Conservation (phyloP, 2,113 vertebrate species). For the Jaculus jaculus region DNA sequence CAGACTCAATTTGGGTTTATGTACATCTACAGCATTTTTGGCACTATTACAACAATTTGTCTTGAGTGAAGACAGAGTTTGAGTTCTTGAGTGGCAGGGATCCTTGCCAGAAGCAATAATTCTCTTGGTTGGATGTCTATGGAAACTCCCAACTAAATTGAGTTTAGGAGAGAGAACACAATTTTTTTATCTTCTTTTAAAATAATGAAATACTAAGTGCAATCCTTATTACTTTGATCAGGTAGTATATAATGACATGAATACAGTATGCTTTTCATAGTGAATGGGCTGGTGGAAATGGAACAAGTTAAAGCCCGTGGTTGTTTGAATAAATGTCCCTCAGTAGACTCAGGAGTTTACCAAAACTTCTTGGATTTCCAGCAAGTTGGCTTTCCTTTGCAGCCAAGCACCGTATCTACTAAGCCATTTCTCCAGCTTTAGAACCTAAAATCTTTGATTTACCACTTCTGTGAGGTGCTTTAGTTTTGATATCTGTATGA, state of each 20-base stretch:
- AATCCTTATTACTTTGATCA: constrained; percentile 50
- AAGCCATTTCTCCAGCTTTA: too few species aligned
- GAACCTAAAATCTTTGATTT: not conserved
- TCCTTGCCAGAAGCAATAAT: constrained; percentile 54
- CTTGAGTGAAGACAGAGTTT: constrained; percentile 39
- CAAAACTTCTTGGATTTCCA: too few species aligned
- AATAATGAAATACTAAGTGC: constrained; percentile 51
- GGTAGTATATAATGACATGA: not conserved
- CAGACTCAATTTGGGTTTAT: not conserved
- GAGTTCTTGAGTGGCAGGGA: constrained; percentile 64
- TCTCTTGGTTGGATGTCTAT: constrained; percentile 50
- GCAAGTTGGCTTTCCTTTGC: too few species aligned
- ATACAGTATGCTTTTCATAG: not conserved
- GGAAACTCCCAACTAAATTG: constrained; percentile 53
- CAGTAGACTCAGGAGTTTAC: too few species aligned
- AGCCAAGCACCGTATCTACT: too few species aligned
- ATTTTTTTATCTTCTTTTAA: constrained; percentile 46
- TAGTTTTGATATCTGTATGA: not conserved
- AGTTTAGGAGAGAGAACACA: not conserved
- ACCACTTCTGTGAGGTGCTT: not conserved
- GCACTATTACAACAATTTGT: not conserved
- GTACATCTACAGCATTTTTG: constrained; percentile 31
- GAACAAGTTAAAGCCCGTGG: not conserved
- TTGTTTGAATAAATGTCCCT: too few species aligned
- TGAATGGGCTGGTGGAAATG: not conserved